Evolutionary conservation across 2,888 invertebrate species (phyloP).

Genomic region (Drosophila imparisetae): DNA sequence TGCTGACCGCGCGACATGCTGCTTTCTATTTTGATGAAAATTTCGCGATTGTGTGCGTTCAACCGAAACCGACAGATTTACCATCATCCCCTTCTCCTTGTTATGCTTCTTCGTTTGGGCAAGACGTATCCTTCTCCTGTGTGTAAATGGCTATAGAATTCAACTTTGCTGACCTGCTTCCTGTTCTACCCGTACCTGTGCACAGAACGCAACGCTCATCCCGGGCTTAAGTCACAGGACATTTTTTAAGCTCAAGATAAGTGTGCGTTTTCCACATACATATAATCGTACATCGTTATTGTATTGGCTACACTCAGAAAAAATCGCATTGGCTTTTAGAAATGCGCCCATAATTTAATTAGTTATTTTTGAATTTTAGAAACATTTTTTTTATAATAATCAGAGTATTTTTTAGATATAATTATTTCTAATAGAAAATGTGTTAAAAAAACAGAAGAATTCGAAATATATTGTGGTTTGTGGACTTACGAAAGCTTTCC

Average conservation of each 20-base stretch:
- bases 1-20: constrained; percentile 62
- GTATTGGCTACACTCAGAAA: neutral
- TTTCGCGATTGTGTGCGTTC: constrained; percentile 78
- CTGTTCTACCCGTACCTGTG: constrained; percentile 18
- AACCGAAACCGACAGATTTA: constrained; percentile 63
- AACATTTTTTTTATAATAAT: neutral
- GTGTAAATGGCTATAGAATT: constrained; percentile 50
- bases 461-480: neutral
- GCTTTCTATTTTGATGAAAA: constrained; percentile 76
- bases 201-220: neutral
- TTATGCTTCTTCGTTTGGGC: neutral
- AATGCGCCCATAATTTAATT: neutral
- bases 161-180: constrained; percentile 30
- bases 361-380: neutral
- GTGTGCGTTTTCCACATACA: neutral
- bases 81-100: constrained; percentile 7
- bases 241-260: neutral
- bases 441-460: neutral
- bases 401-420: neutral
- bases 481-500: neutral
- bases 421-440: neutral
- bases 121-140: constrained; percentile 31
- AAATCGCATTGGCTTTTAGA: neutral
- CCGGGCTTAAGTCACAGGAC: neutral
- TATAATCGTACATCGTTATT: neutral